These are phyloP conservation scores for Pogoniulus pusillus DNA, from an alignment of 2,797 vertebrate species.

Conservation along the genomic window DNA sequence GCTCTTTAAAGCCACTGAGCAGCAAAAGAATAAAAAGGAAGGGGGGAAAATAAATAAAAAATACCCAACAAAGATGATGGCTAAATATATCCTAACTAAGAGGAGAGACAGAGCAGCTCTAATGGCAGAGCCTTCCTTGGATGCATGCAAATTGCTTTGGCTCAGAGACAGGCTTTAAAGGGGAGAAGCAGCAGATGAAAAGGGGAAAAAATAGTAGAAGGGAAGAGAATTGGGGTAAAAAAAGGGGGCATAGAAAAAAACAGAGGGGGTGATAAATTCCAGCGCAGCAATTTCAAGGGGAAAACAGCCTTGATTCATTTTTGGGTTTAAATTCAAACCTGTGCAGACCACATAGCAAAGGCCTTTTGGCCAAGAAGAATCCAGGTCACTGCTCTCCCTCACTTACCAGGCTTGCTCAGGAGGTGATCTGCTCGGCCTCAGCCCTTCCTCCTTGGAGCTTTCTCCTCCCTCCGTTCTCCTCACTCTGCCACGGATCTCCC, in stretches of 20 bases:
- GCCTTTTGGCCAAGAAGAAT: not conserved
- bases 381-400: not conserved
- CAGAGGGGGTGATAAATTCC: not conserved
- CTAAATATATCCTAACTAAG: slow-evolving; percentile 58
- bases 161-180: slow-evolving; percentile 5
- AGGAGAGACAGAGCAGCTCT: slow-evolving; percentile 32
- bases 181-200: slow-evolving; percentile 19
- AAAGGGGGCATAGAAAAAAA: not conserved
- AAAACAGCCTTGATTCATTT: not conserved
- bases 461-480: no score
- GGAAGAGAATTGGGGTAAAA: not conserved
- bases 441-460: not conserved
- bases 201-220: not conserved
- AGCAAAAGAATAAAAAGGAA: not conserved
- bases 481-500: not conserved
- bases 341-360: fast-evolving
- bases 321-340: not conserved
- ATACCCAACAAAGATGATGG: not conserved
- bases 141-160: slow-evolving; percentile 46
- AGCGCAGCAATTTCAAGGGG: not conserved
- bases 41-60: not conserved
- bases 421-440: not conserved
- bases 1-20: slow-evolving; percentile 40
- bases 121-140: slow-evolving; percentile 49
- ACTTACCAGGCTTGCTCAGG: not conserved